Base-by-base conservation (phyloP, 2,888 invertebrate genomes). In the Cataglyphis albicans region DNA sequence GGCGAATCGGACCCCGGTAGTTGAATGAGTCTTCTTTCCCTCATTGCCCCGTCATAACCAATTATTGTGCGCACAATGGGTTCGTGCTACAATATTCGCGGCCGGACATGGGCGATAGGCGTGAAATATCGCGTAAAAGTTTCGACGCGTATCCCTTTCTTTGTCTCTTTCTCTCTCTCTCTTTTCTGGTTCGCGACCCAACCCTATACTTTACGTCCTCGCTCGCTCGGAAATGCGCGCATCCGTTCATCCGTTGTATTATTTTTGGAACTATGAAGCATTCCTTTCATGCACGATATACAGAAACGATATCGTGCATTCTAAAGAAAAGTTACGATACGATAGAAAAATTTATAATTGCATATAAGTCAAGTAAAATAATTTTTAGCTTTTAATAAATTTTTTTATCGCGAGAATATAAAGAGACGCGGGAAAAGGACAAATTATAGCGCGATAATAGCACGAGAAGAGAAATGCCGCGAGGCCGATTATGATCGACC, bases 11-110 rank as follows among this genome's bases (percentile, higher is more conserved):
- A 70, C 18, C 67, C 68, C 72, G 35, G 44, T 61, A 44, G 64
- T 52, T 82, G 86, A 87, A 90, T 57, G 90, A 89, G 84, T 83
- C 86, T 85, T 84, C 87, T 88, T 91, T 87, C 86, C 87, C 81
- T 74, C 67, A 75, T 86, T 83, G 78, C 70, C 59, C 67, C 55
- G 84, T 75, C 81, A 76, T 70, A 86, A 89, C 88, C 86, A 88
- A 90, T 90, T 90, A 87, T 83, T 75, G 72, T 75, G 81, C 52
- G 55, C 55, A 48, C 88, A 86, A 87, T 87, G 84, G 84, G 35
- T 73, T 12, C 52, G 74, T 12, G 29, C 70, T 64, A 44, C 82
- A 65, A 80, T 70, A 86, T 80, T 87, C 80, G 84, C 85, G 70
- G 72, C 74, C 75, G 86, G 82, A 82, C 64, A 64, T 70, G 74